A percentile compares a stretch with the other conserved stretches of the same genome.
Conservation (phyloP, 1,140 invertebrate genomes). For the Drosophila aff. region DNA sequence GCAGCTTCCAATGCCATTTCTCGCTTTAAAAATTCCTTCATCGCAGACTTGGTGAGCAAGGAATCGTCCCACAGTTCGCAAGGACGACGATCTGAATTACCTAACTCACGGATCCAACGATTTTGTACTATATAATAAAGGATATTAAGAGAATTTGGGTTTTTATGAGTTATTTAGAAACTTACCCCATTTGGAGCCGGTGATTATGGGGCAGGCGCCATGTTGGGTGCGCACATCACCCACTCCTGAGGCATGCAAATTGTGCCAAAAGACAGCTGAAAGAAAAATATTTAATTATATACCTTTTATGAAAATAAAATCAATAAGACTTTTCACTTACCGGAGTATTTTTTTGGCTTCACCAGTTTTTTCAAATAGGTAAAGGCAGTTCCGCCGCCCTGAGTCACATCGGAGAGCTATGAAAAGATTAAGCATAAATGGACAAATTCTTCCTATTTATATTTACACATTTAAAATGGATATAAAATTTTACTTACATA, state of each 20-base stretch:
- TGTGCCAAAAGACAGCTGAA: constrained; percentile 97
- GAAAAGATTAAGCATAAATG: too few species aligned
- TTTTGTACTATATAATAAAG: constrained; percentile 60
- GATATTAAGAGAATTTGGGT: background rate
- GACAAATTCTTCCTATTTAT: too few species aligned
- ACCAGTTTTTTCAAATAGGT: constrained; percentile 92
- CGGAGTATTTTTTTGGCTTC: constrained; percentile 91
- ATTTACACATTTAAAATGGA: background rate
- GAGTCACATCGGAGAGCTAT: constrained; percentile 97
- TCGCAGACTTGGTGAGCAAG: background rate
- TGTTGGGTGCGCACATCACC: constrained; percentile 96
- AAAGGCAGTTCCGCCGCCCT: constrained; percentile 98
- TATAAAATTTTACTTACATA: constrained; percentile 63
- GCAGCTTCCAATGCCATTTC: background rate
- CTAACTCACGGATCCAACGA: constrained; percentile 76
- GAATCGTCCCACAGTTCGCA: constrained; percentile 66
- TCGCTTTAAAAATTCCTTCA: constrained; percentile 18
- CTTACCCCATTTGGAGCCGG: constrained; percentile 96
- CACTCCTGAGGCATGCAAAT: constrained; percentile 95
- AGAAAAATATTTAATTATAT: background rate
- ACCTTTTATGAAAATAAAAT: too few species aligned
- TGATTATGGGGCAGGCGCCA: constrained; percentile 98
- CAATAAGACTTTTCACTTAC: constrained; percentile 14
- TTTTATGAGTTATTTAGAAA: too few species aligned
- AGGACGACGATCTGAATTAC: constrained; percentile 62